phyloP scores from a whole-genome alignment of 2,113 vertebrate species.

The Hemichromis elongatus region DNA sequence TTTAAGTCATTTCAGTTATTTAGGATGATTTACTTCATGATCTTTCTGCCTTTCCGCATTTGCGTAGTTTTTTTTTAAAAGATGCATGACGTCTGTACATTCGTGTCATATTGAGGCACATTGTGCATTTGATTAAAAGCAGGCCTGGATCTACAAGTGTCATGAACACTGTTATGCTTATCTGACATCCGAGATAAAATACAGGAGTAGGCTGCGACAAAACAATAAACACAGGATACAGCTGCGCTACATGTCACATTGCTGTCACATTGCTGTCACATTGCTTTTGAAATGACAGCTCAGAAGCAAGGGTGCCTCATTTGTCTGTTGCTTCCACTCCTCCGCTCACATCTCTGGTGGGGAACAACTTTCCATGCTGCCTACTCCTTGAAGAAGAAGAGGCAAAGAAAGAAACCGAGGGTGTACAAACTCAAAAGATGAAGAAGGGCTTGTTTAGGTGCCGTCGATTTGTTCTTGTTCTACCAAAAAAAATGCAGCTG shows the following conservation, averaged over 20 bases:
- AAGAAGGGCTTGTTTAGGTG: background rate
- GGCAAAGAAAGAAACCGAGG: background rate
- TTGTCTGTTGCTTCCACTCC: background rate
- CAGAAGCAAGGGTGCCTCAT: background rate
- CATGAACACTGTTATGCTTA: background rate
- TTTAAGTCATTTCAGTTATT: background rate
- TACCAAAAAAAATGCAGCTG: background rate
- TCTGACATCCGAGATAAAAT: background rate
- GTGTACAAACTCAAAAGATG: background rate
- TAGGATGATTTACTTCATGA: background rate
- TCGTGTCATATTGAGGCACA: background rate
- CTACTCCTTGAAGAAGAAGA: background rate
- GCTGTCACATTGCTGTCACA: background rate
- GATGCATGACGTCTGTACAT: background rate
- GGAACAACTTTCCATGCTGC: background rate
- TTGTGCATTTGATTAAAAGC: background rate
- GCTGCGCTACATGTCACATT: background rate
- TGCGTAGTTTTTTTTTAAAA: accelerated
- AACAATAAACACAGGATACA: background rate
- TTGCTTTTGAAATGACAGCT: background rate
- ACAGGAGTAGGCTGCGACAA: background rate
- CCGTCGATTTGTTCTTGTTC: background rate
- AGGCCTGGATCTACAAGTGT: background rate
- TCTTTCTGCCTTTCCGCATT: background rate
- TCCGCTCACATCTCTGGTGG: background rate